Evolutionary conservation across 2,797 vertebrate species (phyloP).

Genomic region (Arctocebus calabarensis): DNA sequence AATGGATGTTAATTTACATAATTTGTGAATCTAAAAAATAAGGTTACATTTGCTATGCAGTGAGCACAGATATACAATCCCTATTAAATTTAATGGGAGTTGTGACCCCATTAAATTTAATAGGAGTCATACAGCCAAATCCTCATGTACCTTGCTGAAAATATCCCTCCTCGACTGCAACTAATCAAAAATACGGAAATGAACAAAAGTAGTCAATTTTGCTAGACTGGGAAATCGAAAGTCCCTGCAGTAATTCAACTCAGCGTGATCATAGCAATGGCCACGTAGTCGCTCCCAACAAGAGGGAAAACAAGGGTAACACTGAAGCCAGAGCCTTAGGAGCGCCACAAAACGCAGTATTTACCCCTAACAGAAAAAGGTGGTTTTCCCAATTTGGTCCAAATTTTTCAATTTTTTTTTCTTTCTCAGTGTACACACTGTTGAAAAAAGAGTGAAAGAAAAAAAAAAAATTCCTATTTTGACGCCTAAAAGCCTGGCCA

Average conservation of each 20-base stretch:
- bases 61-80: conserved; percentile 1
- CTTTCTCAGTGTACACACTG: conserved; percentile 33
- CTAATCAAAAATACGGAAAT: conserved; percentile 72
- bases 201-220: conserved; percentile 65
- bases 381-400: neutral
- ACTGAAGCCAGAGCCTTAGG: conserved; percentile 34
- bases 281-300: neutral
- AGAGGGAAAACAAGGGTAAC: conserved; percentile 40
- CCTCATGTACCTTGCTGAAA: conserved; percentile 68
- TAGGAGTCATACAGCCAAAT: conserved; percentile 58
- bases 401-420: neutral
- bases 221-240: conserved; percentile 57
- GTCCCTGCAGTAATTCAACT: conserved; percentile 53
- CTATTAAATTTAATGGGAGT: conserved; percentile 78
- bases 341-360: conserved; percentile 64
- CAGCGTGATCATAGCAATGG: neutral
- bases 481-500: conserved; percentile 47
- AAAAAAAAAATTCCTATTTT: neutral
- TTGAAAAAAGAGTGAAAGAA: conserved; percentile 13
- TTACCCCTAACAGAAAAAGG: conserved; percentile 56
- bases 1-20: conserved; percentile 72
- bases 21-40: conserved; percentile 69
- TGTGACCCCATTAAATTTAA: conserved; percentile 73
- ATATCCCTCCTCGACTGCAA: conserved; percentile 66
- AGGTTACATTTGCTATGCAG: conserved; percentile 57